Percentiles rank a stretch among this genome's conserved stretches.
Evolutionary conservation across 2,113 vertebrate species (phyloP).

Genomic region (Myotis davidii): DNA sequence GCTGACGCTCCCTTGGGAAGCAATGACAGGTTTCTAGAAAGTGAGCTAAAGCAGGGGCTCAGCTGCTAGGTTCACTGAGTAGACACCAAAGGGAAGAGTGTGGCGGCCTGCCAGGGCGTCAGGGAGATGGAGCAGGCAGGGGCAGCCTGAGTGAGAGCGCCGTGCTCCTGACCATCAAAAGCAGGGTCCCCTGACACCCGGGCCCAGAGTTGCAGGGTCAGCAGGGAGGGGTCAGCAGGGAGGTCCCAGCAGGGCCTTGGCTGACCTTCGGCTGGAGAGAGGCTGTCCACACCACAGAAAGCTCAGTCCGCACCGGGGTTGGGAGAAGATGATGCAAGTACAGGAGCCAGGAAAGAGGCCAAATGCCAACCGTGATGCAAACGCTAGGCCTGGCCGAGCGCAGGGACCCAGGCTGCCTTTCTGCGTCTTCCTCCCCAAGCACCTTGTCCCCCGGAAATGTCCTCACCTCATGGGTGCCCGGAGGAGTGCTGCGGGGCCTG

Average conservation of each 20-base stretch:
- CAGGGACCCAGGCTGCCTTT: no score
- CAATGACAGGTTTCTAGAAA: background rate
- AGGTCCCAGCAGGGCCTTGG: accelerated
- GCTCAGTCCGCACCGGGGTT: accelerated
- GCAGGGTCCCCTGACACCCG: no score
- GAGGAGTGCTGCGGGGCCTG: no score
- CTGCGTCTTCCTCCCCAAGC: no score
- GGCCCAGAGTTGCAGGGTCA: accelerated
- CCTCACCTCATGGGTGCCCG: no score
- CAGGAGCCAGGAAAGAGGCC: background rate
- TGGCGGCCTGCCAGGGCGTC: background rate
- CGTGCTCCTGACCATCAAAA: accelerated
- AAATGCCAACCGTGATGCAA: no score
- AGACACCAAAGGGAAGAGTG: no score
- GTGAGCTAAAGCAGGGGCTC: accelerated
- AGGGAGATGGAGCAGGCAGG: accelerated
- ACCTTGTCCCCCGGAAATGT: no score
- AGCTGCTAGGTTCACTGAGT: background rate
- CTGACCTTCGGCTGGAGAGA: background rate
- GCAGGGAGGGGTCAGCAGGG: no score
- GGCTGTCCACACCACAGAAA: accelerated
- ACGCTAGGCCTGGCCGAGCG: no score
- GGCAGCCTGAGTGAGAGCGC: accelerated
- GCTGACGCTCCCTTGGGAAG: accelerated
- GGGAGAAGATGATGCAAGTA: background rate